These are phyloP conservation scores for Drosophila fuyamai DNA, from an alignment of 1,140 invertebrate species.

Conservation along the genomic window DNA sequence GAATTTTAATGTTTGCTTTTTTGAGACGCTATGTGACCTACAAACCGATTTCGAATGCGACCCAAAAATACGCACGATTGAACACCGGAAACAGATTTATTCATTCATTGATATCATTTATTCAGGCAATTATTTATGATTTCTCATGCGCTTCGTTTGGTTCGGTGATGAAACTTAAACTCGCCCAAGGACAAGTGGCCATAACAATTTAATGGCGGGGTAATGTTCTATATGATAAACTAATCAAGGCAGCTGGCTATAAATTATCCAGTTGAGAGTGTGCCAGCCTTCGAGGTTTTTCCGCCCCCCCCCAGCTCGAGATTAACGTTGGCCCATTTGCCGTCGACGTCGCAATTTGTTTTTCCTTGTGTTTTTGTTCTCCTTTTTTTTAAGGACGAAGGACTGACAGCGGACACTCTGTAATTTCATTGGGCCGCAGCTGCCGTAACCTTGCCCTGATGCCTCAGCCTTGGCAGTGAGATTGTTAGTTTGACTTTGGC, in stretches of 20 bases:
- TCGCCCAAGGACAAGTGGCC: slow-evolving; percentile 14
- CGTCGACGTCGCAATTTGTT: slow-evolving; percentile 50
- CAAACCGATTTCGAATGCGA: slow-evolving; percentile 6
- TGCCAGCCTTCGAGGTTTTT: slow-evolving; percentile 27
- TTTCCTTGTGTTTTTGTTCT: background rate
- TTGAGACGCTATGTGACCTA: background rate
- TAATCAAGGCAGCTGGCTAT: slow-evolving; percentile 42
- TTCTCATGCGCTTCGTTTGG: slow-evolving; percentile 16
- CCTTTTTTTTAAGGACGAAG: slow-evolving; percentile 10
- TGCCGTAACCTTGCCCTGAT: slow-evolving; percentile 30
- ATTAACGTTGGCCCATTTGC: slow-evolving; percentile 50
- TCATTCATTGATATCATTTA: slow-evolving; percentile 42
- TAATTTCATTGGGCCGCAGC: slow-evolving; percentile 61
- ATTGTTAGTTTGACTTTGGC: slow-evolving; percentile 22
- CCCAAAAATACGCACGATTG: slow-evolving; percentile 35
- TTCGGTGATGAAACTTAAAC: slow-evolving; percentile 10
- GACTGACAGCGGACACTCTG: slow-evolving; percentile 63
- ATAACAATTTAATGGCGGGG: slow-evolving; percentile 17
- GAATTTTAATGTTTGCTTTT: background rate
- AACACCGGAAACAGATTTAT: slow-evolving; percentile 31
- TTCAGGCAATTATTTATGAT: slow-evolving; percentile 46
- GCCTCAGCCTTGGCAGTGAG: slow-evolving; percentile 49
- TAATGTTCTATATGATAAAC: slow-evolving; percentile 35
- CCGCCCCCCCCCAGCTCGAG: slow-evolving; percentile 26
- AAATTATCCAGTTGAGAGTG: slow-evolving; percentile 39